Evolutionary conservation across 2,797 vertebrate species (phyloP), one percentile per base, ranked within the genome.

Genomic region (Limnodromus scolopaceus): DNA sequence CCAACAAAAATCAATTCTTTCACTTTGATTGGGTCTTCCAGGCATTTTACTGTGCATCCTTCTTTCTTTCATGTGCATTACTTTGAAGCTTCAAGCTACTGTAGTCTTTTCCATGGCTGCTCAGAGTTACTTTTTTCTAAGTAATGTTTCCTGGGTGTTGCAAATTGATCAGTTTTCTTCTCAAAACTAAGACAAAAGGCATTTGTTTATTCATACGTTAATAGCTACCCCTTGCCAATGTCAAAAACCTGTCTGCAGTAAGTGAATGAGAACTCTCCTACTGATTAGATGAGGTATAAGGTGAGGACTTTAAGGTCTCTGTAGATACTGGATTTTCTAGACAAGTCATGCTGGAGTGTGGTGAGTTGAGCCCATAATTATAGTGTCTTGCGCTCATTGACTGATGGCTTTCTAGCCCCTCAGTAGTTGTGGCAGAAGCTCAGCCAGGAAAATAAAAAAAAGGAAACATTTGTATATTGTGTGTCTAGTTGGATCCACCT

Each of bases 1-100:
- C 24, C 6, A 23, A 81, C 55, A 82, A 79, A 96, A 96, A 79
- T 80, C 72, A 82, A 77, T 92, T 60, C 60, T 87, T 93, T 94
- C 60, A 43, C 30, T 89, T 68, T 34, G n/a, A 55, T 27, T 74
- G 41, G 69, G 13, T 49, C 68, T 79, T 92, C 39, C 54, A 78
- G 68, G 49, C 60, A 61, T 93, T 95, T 88, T 66, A 30, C 28
- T 57, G 15, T 75, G 51, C 34, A 45, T 41, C 38, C 36, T 90
- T 27, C 46, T 72, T 92, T 91, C 64, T 78, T 77, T 89, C 72
- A 23, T 49, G 13, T 43, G 20, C 30, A 48, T 65, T 84, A 64
- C 30, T 84, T 65, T 32, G 49, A 79, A 84, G 39, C 23, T n/a
- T 89, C 39, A 68, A 66, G 43, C 43, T 65, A 51, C 6, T 54